A percentile compares a stretch with the other conserved stretches of the same genome.
Evolutionary conservation across 64 coral and sea anemone genomes (phyloP).

Genomic region (Orbicella faveolata): DNA sequence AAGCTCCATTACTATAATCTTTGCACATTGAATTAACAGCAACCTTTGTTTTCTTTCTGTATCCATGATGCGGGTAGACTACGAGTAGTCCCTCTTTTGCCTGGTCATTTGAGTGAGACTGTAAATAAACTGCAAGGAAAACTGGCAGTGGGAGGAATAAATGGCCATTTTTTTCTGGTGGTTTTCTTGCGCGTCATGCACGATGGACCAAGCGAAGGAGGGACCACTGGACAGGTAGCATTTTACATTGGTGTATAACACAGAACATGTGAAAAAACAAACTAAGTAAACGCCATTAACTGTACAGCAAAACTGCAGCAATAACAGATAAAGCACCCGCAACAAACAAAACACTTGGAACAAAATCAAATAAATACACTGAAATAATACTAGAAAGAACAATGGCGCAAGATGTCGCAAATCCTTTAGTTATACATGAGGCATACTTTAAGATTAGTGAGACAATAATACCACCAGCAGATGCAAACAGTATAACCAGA

Average conservation of each 20-base stretch:
- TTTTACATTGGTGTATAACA: neutral
- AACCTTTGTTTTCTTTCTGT: no score
- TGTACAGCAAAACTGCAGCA: constrained; percentile 54
- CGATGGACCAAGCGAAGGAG: no score
- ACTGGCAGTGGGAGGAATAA: no score
- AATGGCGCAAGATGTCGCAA: constrained; percentile 82
- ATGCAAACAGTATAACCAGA: constrained; percentile 50
- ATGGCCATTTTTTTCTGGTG: no score
- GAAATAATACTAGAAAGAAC: constrained; percentile 70
- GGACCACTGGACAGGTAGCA: neutral
- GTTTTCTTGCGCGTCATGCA: no score
- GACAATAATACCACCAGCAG: constrained; percentile 66
- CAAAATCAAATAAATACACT: constrained; percentile 59
- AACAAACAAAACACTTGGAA: constrained; percentile 67
- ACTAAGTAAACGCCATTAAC: neutral
- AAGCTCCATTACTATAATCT: no score
- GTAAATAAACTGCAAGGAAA: no score
- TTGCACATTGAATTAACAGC: no score
- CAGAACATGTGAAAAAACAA: neutral
- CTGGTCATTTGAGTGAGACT: no score
- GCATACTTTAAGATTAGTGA: constrained; percentile 81
- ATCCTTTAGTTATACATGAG: constrained; percentile 75
- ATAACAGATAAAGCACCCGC: constrained; percentile 59
- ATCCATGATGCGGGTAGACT: no score
- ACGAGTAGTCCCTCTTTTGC: no score